Percentiles rank a stretch among this genome's conserved stretches.
Evolutionary conservation across 2,113 vertebrate species (phyloP).

Genomic region (Engystomops pustulosus): DNA sequence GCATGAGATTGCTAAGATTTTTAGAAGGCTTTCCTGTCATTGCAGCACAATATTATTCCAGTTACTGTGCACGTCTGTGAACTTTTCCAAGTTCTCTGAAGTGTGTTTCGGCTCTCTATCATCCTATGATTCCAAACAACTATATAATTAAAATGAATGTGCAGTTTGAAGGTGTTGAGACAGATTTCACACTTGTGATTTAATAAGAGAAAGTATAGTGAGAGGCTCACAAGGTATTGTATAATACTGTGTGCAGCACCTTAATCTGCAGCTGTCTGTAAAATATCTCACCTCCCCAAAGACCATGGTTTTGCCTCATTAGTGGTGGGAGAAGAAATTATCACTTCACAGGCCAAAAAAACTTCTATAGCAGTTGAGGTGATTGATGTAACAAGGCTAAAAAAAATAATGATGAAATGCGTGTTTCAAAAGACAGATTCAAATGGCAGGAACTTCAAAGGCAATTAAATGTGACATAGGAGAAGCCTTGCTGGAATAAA

Average conservation of each 20-base stretch:
- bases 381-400: constrained; percentile 85
- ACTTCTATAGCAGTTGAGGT: constrained; percentile 75
- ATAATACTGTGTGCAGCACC: constrained; percentile 61
- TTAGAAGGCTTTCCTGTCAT: too few species aligned
- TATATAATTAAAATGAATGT: constrained; percentile 24
- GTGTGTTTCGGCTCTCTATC: background rate
- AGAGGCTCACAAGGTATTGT: background rate
- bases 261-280: constrained; percentile 71
- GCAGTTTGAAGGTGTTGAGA: constrained; percentile 9
- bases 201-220: constrained; percentile 7
- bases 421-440: constrained; percentile 77
- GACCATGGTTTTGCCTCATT: constrained; percentile 79
- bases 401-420: constrained; percentile 81
- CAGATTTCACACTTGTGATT: constrained; percentile 3
- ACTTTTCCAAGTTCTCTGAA: background rate
- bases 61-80: too few species aligned
- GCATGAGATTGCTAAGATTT: too few species aligned
- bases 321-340: constrained; percentile 81
- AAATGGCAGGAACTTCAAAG: constrained; percentile 79
- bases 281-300: constrained; percentile 76
- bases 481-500: constrained; percentile 72
- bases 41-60: too few species aligned
- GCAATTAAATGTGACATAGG: constrained; percentile 78
- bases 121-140: constrained; percentile 20
- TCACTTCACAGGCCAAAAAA: constrained; percentile 80